A percentile compares a stretch with the other conserved stretches of the same genome.
phyloP scores from a whole-genome alignment of 2,797 vertebrate species.

The Okamejei kenojei region DNA sequence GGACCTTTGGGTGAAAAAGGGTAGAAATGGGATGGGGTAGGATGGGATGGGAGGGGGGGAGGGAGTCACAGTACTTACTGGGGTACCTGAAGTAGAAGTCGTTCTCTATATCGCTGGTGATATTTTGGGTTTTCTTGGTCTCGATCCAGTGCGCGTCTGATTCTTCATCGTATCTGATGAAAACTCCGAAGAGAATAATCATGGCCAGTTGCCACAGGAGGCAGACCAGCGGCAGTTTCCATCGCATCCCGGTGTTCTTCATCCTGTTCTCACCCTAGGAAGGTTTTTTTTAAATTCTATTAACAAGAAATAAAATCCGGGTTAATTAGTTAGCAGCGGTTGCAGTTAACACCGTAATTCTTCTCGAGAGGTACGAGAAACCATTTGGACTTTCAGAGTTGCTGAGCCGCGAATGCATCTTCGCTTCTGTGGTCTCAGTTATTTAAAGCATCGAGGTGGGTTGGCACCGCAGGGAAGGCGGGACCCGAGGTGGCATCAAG shows the following conservation, averaged over 20 bases:
- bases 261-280: conserved; percentile 48
- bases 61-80: conserved; percentile 67
- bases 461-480: not conserved
- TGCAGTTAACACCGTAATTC: not conserved
- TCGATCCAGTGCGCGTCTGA: conserved; percentile 65
- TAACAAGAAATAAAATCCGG: not conserved
- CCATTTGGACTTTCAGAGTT: not conserved
- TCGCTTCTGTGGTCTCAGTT: too few relatives aligned
- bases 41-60: rapidly evolving
- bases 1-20: not conserved
- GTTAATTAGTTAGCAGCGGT: not conserved
- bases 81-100: conserved; percentile 96
- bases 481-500: not conserved
- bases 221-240: conserved; percentile 73
- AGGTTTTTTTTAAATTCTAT: not conserved
- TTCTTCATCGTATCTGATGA: conserved; percentile 71
- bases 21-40: too few relatives aligned
- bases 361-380: not conserved
- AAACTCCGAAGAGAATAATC: conserved; percentile 84
- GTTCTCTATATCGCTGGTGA: conserved; percentile 73
- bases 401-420: not conserved
- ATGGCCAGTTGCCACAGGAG: conserved; percentile 75
- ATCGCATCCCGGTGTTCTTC: conserved; percentile 71
- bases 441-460: not conserved
- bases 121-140: conserved; percentile 50